phyloP scores from a whole-genome alignment of 2,888 invertebrate species.

The Pegoplata infirma region DNA sequence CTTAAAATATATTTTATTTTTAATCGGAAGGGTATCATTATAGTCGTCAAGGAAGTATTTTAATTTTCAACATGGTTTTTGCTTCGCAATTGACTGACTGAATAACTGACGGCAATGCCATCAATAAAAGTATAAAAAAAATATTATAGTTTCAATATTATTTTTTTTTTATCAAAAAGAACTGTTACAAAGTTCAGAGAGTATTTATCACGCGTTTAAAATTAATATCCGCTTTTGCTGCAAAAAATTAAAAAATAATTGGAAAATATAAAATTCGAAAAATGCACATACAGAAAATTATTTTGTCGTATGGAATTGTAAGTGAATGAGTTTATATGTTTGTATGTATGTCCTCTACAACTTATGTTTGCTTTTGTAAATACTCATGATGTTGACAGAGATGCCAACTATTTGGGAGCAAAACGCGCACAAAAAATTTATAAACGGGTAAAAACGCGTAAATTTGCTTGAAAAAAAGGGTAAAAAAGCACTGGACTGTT shows the following conservation, averaged over 20 bases:
- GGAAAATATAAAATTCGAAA: neutral
- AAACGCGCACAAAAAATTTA: too few species aligned
- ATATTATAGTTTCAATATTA: conserved; percentile 12
- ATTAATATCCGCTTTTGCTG: conserved; percentile 64
- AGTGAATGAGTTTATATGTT: conserved; percentile 30
- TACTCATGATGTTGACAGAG: neutral
- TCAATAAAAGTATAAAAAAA: conserved; percentile 17
- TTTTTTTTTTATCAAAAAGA: conserved; percentile 2
- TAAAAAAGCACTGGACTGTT: too few species aligned
- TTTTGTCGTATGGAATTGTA: conserved; percentile 7
- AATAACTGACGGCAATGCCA: conserved; percentile 3
- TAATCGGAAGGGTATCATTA: too few species aligned
- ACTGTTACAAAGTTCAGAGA: conserved; percentile 25
- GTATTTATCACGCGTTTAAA: conserved; percentile 65
- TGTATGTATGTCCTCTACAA: conserved; percentile 49
- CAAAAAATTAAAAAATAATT: neutral
- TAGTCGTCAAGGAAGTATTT: too few species aligned
- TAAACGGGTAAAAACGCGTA: too few species aligned
- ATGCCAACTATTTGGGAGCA: too few species aligned
- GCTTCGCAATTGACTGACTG: conserved; percentile 27
- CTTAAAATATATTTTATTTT: too few species aligned
- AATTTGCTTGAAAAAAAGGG: too few species aligned
- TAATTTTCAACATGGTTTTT: too few species aligned
- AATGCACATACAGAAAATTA: conserved; percentile 3
- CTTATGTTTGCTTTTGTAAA: conserved; percentile 19